Evolutionary conservation across 2,113 vertebrate genomes (phyloP).

Genomic region (Lathamus discolor): DNA sequence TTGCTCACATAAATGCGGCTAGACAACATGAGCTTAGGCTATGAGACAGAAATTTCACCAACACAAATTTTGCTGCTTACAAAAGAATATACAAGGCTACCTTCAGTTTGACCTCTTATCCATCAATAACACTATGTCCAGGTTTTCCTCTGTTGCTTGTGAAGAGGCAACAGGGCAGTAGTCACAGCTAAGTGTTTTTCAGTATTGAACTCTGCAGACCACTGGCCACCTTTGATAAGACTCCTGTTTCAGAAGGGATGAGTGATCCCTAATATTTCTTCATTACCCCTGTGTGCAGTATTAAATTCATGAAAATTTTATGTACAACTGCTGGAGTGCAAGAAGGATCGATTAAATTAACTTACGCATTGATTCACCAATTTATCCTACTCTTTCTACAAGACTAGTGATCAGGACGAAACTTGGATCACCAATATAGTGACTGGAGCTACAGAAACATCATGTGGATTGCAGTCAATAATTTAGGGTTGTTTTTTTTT

Average conservation of each 20-base stretch:
- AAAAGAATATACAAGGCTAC: not conserved
- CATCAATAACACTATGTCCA: not conserved
- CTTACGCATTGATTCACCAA: not conserved
- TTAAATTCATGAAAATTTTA: not conserved
- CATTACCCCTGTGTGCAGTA: not conserved
- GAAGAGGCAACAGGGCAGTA: not conserved
- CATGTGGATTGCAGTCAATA: not conserved
- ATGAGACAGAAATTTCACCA: not conserved
- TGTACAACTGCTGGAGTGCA: not conserved
- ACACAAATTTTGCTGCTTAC: not conserved
- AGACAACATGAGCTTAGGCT: not conserved
- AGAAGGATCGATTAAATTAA: not conserved
- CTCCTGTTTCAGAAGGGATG: not conserved
- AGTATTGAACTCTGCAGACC: not conserved
- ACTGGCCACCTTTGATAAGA: not conserved
- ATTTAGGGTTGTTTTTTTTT: too few relatives aligned
- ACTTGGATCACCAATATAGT: rapidly evolving
- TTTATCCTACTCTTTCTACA: not conserved
- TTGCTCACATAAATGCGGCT: not conserved
- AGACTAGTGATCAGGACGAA: not conserved
- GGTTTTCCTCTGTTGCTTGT: not conserved
- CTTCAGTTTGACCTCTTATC: not conserved
- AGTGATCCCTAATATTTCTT: not conserved
- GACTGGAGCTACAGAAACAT: not conserved
- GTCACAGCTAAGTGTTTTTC: not conserved